A percentile compares a stretch with the other conserved stretches of the same genome.
These are phyloP conservation scores for Drosophila lacertosa DNA, from an alignment of 1,140 invertebrate species.

Conservation along the genomic window DNA sequence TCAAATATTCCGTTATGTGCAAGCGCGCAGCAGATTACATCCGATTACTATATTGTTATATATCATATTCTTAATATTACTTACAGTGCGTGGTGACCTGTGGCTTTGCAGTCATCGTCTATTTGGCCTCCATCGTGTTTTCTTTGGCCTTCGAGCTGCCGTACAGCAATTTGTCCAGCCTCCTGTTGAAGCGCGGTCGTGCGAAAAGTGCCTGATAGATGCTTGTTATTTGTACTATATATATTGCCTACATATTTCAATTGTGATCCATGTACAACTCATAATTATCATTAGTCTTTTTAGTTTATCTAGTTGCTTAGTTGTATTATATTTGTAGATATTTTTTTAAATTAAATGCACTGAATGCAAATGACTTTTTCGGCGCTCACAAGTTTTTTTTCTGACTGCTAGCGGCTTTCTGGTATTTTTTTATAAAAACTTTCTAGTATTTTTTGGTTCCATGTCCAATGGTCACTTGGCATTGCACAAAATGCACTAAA, in stretches of 20 bases:
- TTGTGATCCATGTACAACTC: conserved; percentile 77
- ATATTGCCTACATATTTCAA: conserved; percentile 64
- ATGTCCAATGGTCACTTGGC: too few relatives aligned
- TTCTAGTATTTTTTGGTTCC: background rate
- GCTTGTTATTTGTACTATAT: conserved; percentile 47
- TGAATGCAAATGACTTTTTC: background rate
- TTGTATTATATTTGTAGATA: conserved; percentile 38
- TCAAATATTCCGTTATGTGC: too few relatives aligned
- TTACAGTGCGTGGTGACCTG: conserved; percentile 73
- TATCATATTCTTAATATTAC: background rate
- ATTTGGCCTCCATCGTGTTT: conserved; percentile 75
- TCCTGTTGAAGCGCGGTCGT: conserved; percentile 54
- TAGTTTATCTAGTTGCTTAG: conserved; percentile 45
- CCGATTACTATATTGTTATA: too few relatives aligned
- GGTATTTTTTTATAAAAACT: too few relatives aligned
- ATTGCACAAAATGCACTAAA: too few relatives aligned
- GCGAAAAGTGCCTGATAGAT: conserved; percentile 64
- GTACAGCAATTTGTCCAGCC: conserved; percentile 78
- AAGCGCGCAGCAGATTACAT: too few relatives aligned
- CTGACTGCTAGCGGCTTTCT: too few relatives aligned
- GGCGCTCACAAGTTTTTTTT: background rate
- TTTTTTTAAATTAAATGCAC: conserved; percentile 2
- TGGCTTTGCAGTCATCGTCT: conserved; percentile 80
- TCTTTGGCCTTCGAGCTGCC: conserved; percentile 81
- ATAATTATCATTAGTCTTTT: conserved; percentile 26